Evolutionary conservation across 2,797 vertebrate genomes (phyloP).

Genomic region (Xyrichtys novacula): DNA sequence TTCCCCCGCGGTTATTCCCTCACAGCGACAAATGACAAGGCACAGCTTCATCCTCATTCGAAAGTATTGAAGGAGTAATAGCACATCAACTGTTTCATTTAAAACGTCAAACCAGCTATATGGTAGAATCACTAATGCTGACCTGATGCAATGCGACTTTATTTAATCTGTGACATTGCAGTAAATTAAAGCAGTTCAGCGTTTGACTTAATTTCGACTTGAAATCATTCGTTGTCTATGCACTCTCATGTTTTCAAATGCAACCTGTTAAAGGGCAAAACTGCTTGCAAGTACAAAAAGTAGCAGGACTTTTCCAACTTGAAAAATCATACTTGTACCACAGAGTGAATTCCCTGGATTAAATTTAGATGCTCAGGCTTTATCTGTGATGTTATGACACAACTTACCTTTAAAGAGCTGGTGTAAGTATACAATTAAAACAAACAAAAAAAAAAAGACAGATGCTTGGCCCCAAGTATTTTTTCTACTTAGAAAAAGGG

Average conservation of each 20-base stretch:
- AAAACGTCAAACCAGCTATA: slow-evolving; percentile 4
- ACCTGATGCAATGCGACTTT: slow-evolving; percentile 11
- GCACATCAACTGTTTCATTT: slow-evolving; percentile 51
- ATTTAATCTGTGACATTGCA: slow-evolving; percentile 8
- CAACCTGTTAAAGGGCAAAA: not conserved
- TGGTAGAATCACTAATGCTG: slow-evolving; percentile 2
- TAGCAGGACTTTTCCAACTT: not conserved
- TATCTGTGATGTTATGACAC: slow-evolving; percentile 19
- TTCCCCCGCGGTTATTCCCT: slow-evolving; percentile 23
- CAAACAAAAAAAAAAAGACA: slow-evolving; percentile 3
- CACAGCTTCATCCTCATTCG: slow-evolving; percentile 53
- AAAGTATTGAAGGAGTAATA: slow-evolving; percentile 53
- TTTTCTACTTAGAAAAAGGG: not conserved
- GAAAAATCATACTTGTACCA: not conserved
- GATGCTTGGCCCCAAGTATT: slow-evolving; percentile 28
- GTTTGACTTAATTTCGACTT: too few species aligned
- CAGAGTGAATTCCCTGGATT: not conserved
- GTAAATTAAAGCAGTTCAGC: not conserved
- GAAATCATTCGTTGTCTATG: slow-evolving; percentile 22
- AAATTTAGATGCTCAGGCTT: slow-evolving; percentile 13
- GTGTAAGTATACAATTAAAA: not conserved
- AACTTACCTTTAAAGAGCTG: slow-evolving; percentile 16
- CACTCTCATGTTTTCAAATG: slow-evolving; percentile 24
- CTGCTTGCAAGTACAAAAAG: not conserved
- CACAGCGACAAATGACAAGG: slow-evolving; percentile 36